Base-by-base conservation (phyloP, 2,888 invertebrate species). In the Leptodirus hochenwartii region DNA sequence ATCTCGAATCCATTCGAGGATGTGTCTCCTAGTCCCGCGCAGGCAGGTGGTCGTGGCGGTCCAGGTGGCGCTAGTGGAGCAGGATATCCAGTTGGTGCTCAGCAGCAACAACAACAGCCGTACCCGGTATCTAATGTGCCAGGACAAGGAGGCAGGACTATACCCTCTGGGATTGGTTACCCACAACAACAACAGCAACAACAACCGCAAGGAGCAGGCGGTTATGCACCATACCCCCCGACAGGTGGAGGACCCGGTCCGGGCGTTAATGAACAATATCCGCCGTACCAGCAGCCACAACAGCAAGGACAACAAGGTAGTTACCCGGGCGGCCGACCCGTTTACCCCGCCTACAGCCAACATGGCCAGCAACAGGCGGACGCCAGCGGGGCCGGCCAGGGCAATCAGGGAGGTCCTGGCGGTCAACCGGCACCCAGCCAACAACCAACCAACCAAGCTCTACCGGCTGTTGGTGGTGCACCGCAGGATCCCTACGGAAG, bases 1-100 rank as follows among this genome's bases (percentile, higher is more conserved):
- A 78, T 79, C 58, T 78, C 77, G 58, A 80, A 80, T 66, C 81
- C 80, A 45, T 80, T 81, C 66, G 80, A 80, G 61, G 81, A 80
- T 65, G 64, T 66, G 40, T 69, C 69, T 53, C 66, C 69, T 28
- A 55, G 54, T 41, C 53, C 53, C 35, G 49, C 54, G 37, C 46
- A 45, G 23, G 45, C 50, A 35, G 43, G 51, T 32, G 51, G 50
- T 33, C 43, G 53, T 34, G 53, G 38, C 15, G 52, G 52, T 30
- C 53, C 53, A 34, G 53, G 51, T 34, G 47, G 51, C 38, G 43
- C 62, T 38, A 54, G 53, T 37, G 54, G 56, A 41, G 56, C 56
- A 44, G 53, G 56, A 36, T 57, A 56, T 44, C 55, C 54, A 39
- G 47, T 54, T 42, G 49, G 48, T 40, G 52, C 56, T 42, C 51